These are phyloP conservation scores for Tapera naevia DNA, from an alignment of 2,797 vertebrate genomes.

Conservation along the genomic window DNA sequence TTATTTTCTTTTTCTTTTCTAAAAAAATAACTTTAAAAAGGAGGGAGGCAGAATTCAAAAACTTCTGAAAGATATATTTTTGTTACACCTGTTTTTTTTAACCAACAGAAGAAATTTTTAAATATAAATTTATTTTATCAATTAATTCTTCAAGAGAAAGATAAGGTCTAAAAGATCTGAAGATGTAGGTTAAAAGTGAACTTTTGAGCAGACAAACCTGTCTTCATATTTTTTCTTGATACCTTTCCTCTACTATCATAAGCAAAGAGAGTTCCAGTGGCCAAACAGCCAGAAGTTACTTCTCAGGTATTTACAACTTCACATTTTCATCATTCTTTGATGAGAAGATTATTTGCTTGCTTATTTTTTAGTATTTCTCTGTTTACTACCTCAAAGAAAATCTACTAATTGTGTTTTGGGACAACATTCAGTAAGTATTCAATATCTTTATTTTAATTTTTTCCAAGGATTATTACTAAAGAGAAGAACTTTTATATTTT, in stretches of 20 bases:
- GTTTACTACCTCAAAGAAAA: background rate
- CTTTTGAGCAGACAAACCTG: background rate
- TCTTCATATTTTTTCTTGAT: background rate
- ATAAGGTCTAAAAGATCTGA: background rate
- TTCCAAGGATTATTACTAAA: background rate
- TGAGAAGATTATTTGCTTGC: background rate
- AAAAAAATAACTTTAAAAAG: background rate
- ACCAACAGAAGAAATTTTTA: background rate
- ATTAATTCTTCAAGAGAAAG: background rate
- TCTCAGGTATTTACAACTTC: conserved; percentile 47
- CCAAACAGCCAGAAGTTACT: background rate
- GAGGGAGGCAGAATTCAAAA: background rate
- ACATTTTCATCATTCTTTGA: conserved; percentile 55
- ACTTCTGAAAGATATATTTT: background rate
- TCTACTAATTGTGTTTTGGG: background rate
- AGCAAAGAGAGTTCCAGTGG: background rate
- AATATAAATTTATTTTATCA: background rate
- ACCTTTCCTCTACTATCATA: background rate
- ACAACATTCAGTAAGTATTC: background rate
- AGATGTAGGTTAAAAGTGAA: background rate
- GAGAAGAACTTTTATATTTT: background rate
- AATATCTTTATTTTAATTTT: background rate
- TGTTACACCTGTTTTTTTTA: background rate
- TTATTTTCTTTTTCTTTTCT: background rate
- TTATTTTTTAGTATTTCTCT: background rate